Conservation (phyloP, 2,888 invertebrate genomes). For the Poecilobothrus nobilitatus region DNA sequence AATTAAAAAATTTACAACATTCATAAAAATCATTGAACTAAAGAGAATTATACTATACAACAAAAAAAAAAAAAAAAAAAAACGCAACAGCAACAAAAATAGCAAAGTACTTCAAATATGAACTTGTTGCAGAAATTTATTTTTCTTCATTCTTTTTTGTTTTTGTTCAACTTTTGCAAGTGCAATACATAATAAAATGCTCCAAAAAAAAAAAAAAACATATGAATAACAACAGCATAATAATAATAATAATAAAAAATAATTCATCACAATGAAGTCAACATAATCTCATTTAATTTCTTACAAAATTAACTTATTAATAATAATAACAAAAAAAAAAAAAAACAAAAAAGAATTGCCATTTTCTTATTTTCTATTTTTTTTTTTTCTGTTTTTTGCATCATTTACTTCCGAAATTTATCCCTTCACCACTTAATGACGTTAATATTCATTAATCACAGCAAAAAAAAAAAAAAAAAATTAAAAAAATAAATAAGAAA, state of each 20-base stretch:
- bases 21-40: background rate
- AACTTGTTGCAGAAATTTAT: background rate
- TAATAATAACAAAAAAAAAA: background rate
- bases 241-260: background rate
- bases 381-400: background rate
- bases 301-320: slow-evolving; percentile 2
- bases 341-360: background rate
- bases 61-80: background rate
- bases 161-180: background rate
- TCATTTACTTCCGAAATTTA: slow-evolving; percentile 4
- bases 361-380: background rate
- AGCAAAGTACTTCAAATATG: background rate
- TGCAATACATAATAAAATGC: background rate
- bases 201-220: background rate
- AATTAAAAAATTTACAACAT: slow-evolving; percentile 5
- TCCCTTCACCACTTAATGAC: slow-evolving; percentile 3
- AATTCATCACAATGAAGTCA: background rate
- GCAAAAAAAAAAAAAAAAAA: background rate
- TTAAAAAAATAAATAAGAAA: background rate
- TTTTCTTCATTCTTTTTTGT: too few relatives aligned
- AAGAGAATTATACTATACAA: background rate
- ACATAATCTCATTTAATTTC: background rate
- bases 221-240: too few relatives aligned
- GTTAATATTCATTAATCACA: background rate
- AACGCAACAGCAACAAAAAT: background rate